A percentile compares a stretch with the other conserved stretches of the same genome.
Evolutionary conservation across 2,113 vertebrate genomes (phyloP).

Genomic region (Hippoglossus stenolepis): DNA sequence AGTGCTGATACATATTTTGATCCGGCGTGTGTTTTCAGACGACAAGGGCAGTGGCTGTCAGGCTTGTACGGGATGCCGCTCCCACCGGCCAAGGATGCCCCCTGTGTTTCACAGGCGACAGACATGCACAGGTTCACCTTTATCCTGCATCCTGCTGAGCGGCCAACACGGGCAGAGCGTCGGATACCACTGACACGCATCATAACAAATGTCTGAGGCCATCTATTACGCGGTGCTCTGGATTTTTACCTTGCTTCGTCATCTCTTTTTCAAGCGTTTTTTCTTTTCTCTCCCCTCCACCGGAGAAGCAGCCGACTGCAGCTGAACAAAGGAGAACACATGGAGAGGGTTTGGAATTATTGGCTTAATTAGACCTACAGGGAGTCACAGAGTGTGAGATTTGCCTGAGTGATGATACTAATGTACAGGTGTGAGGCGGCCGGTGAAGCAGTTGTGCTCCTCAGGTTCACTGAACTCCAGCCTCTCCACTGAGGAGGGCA

Average conservation of each 20-base stretch:
- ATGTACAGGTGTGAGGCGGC: slow-evolving; percentile 61
- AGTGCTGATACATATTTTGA: slow-evolving; percentile 75
- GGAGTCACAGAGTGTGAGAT: slow-evolving; percentile 59
- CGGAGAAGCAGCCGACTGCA: slow-evolving; percentile 22
- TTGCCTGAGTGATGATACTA: slow-evolving; percentile 48
- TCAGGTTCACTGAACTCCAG: slow-evolving; percentile 42
- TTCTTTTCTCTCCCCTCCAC: slow-evolving; percentile 1
- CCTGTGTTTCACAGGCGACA: slow-evolving; percentile 16
- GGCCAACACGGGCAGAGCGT: slow-evolving; percentile 9
- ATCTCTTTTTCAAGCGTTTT: slow-evolving; percentile 37
- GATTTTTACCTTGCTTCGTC: slow-evolving; percentile 20
- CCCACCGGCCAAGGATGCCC: not conserved
- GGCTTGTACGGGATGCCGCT: slow-evolving; percentile 19
- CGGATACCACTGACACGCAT: slow-evolving; percentile 51
- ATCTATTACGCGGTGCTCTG: slow-evolving; percentile 22
- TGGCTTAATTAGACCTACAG: slow-evolving; percentile 70
- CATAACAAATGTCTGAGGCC: slow-evolving; percentile 52
- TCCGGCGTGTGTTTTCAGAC: slow-evolving; percentile 52
- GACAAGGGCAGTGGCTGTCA: slow-evolving; percentile 55
- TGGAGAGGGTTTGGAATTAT: slow-evolving; percentile 50
- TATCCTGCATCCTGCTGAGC: slow-evolving; percentile 9
- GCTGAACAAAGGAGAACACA: slow-evolving; percentile 30
- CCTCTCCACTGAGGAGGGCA: slow-evolving; percentile 15
- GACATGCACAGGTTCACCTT: slow-evolving; percentile 19
- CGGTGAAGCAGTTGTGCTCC: slow-evolving; percentile 43